phyloP scores from a whole-genome alignment of 2,113 vertebrate genomes.

The Mormyrus lacerda region DNA sequence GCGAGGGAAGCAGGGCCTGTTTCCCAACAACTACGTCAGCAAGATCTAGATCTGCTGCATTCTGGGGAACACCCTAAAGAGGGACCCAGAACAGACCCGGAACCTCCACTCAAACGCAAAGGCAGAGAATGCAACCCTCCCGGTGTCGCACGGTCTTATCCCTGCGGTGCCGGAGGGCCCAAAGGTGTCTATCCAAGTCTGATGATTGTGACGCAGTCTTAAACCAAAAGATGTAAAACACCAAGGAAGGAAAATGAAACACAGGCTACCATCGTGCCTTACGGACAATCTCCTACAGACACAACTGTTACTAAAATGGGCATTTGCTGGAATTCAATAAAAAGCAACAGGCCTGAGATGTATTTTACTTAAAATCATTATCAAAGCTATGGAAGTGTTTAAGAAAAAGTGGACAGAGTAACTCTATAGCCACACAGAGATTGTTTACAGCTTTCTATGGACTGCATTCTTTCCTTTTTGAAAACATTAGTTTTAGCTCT shows the following conservation, averaged over 20 bases:
- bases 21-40: conserved; percentile 94
- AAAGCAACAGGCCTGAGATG: neutral
- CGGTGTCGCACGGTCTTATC: neutral
- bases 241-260: neutral
- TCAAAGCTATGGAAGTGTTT: neutral
- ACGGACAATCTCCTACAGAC: neutral
- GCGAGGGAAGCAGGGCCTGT: conserved; percentile 91
- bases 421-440: neutral
- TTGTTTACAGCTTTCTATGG: neutral
- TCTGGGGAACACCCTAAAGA: conserved; percentile 10
- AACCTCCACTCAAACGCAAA: neutral
- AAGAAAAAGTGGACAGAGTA: neutral
- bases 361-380: neutral
- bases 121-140: neutral
- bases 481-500: neutral
- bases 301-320: neutral
- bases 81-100: neutral
- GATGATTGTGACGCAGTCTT: neutral
- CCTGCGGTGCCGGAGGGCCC: neutral
- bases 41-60: conserved; percentile 68
- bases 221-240: neutral
- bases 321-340: neutral
- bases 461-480: neutral
- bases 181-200: neutral
- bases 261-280: neutral